Conservation (phyloP, 2,113 vertebrate genomes). For the Drymodes brunneopygia region DNA sequence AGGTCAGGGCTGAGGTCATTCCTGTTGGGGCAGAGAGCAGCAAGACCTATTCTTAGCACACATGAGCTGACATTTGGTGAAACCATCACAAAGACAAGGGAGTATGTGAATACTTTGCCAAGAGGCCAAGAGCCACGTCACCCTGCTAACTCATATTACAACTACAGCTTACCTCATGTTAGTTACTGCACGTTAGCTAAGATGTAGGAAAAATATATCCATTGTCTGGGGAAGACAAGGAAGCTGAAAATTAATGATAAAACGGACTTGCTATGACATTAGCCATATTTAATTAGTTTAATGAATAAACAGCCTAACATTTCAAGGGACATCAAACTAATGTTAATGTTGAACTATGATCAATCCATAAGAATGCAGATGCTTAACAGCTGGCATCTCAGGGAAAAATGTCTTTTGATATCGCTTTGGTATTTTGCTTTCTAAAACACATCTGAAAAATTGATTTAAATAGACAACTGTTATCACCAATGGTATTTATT, state of each 20-base stretch:
- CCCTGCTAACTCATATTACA: not conserved
- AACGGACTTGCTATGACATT: not conserved
- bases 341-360: not conserved
- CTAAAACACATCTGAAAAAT: not conserved
- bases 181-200: not conserved
- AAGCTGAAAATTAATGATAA: not conserved
- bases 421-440: not conserved
- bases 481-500: not conserved
- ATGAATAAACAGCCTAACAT: not conserved
- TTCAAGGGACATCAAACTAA: not conserved
- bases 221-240: not conserved
- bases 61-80: slow-evolving; percentile 6
- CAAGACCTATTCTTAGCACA: not conserved
- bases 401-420: not conserved
- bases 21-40: not conserved
- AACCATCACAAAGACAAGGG: not conserved
- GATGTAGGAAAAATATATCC: not conserved
- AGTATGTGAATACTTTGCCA: not conserved
- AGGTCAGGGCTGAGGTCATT: not conserved
- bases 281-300: not conserved
- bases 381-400: not conserved
- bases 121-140: not conserved
- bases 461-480: not conserved
- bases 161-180: not conserved
- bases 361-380: not conserved